These are phyloP conservation scores for Pipra filicauda DNA, from an alignment of 2,113 vertebrate species.

Conservation along the genomic window DNA sequence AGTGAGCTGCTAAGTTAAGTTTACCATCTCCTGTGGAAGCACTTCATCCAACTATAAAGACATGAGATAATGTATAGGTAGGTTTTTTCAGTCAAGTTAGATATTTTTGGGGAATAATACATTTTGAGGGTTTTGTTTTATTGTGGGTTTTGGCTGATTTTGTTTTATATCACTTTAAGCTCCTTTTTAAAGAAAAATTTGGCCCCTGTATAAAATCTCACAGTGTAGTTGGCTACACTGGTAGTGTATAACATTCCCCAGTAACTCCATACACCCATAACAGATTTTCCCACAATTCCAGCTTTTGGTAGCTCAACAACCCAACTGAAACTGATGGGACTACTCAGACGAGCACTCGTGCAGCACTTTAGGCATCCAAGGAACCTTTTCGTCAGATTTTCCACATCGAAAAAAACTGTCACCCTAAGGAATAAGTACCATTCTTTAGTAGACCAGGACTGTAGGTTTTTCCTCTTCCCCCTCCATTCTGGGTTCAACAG, in stretches of 20 bases:
- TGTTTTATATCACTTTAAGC: neutral
- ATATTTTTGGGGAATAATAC: neutral
- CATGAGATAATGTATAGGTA: neutral
- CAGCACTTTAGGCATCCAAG: neutral
- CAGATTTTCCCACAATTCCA: neutral
- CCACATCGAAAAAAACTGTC: neutral
- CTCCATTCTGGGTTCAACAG: neutral
- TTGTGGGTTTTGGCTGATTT: neutral
- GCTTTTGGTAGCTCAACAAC: neutral
- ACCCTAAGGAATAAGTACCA: neutral
- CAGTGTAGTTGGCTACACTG: neutral
- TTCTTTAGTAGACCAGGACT: neutral
- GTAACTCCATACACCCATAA: fast-evolving
- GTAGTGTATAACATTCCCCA: neutral
- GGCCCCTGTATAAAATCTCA: neutral
- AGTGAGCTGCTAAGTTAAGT: neutral
- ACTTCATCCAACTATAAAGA: fast-evolving
- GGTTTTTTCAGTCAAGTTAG: neutral
- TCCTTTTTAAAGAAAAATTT: neutral
- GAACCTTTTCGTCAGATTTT: neutral
- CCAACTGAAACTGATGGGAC: neutral
- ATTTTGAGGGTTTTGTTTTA: neutral
- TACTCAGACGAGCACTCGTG: fast-evolving
- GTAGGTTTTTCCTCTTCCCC: fast-evolving
- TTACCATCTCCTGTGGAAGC: neutral